A percentile compares a stretch with the other conserved stretches of the same genome.
phyloP scores from a whole-genome alignment of 1,140 invertebrate species.

The Drosophila saltans region DNA sequence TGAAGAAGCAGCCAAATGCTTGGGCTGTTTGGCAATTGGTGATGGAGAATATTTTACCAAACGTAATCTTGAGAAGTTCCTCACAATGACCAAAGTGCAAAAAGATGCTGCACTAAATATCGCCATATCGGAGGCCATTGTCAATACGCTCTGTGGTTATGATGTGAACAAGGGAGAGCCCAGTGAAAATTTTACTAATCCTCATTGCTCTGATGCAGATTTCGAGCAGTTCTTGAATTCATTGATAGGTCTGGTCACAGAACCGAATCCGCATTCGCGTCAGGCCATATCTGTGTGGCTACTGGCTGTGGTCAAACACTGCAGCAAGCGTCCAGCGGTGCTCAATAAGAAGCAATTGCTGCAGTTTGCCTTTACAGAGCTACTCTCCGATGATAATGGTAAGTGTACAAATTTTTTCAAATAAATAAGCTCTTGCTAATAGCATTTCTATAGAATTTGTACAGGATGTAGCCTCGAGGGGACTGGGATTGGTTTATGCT shows the following conservation, averaged over 20 bases:
- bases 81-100: constrained; percentile 68
- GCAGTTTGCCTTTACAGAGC: constrained; percentile 94
- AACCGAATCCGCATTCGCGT: constrained; percentile 93
- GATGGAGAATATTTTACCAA: constrained; percentile 78
- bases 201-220: constrained; percentile 84
- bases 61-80: constrained; percentile 75
- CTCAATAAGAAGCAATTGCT: constrained; percentile 87
- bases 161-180: constrained; percentile 84
- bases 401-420: constrained; percentile 56
- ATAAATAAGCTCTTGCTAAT: too few species aligned
- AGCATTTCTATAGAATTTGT: constrained; percentile 87
- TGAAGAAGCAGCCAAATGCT: constrained; percentile 76
- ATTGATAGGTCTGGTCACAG: constrained; percentile 88
- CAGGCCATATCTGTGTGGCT: constrained; percentile 91
- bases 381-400: constrained; percentile 95
- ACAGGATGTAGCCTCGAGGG: constrained; percentile 96
- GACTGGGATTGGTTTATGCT: constrained; percentile 93
- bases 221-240: constrained; percentile 88
- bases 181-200: constrained; percentile 86
- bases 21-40: constrained; percentile 79
- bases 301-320: constrained; percentile 91
- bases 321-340: constrained; percentile 87
- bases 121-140: constrained; percentile 80
- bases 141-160: constrained; percentile 82
- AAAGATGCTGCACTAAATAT: constrained; percentile 82